Base-by-base conservation (phyloP, 2,888 invertebrate species). In the Diarsia dahlii region DNA sequence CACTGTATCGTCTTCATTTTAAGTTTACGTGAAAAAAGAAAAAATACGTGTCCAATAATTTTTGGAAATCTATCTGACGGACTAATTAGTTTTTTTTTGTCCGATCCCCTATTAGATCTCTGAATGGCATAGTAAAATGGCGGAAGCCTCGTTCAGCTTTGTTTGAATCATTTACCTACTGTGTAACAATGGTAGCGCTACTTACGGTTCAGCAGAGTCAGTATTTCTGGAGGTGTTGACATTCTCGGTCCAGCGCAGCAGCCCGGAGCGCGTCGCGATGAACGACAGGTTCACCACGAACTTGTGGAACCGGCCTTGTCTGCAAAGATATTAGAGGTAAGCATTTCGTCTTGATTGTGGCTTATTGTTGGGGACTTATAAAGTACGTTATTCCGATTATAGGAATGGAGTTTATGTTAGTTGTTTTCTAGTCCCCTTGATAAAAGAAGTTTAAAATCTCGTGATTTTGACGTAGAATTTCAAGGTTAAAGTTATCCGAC, bases 261-360 rank as follows among this genome's bases (percentile, higher is more conserved):
- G 97, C 58, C 99, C 99, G 91, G 99, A 99, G 88, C 99, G 97
- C 0, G 99, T 99, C 1, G 99, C 99, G 88, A 99, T 98, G 96
- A 99, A 99, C 12, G 98, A 98, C 84, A 98, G 97, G 67, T 98
- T 98, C 81, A 98, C 98, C 88, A 98, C 98, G 93, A 99, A 99
- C 97, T 98, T 98, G 95, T 98, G 98, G 94, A 98, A 98, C 18
- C 96, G 94, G 85, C 98, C 98, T 97, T 98, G 98, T 93, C 99
- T 99, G 98, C 90, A 97, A 97, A 96, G 92, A 95, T 76, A 13
- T 71, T n/a, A 65, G 13, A 66, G 69, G 80, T 84, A 60, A 72
- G 78, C n/a, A 73, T 71, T 58, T 76, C 0, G 48, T 54, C 54
- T 45, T 75, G 50, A 28, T 60, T 67, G 48, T 20, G 0, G 74